Conservation (phyloP, 2,888 invertebrate genomes). For the Sinotaia quadrata region DNA sequence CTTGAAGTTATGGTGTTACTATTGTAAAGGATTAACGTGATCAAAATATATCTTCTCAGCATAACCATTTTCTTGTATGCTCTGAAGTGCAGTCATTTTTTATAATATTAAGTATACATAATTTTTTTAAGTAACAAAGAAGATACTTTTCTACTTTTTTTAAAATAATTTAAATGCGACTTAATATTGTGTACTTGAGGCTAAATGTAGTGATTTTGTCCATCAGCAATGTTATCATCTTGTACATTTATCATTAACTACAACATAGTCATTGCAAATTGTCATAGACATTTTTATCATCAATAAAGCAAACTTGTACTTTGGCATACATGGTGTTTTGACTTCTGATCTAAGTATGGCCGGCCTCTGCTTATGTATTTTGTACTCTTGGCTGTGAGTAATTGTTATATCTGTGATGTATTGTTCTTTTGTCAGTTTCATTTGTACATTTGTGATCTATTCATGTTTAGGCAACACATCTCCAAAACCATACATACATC, state of each 20-base stretch:
- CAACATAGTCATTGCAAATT: too few species aligned
- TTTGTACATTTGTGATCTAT: too few species aligned
- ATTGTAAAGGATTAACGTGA: too few species aligned
- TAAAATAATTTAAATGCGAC: slow-evolving; percentile 38
- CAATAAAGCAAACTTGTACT: slow-evolving; percentile 27
- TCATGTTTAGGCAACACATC: too few species aligned
- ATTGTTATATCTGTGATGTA: too few species aligned
- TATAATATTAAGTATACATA: not conserved
- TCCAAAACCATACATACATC: too few species aligned
- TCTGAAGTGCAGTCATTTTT: not conserved
- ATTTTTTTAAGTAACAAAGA: slow-evolving; percentile 38
- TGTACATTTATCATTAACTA: slow-evolving; percentile 27
- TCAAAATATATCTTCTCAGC: slow-evolving; percentile 33
- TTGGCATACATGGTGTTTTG: slow-evolving; percentile 40
- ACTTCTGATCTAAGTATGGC: slow-evolving; percentile 19
- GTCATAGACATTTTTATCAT: slow-evolving; percentile 33
- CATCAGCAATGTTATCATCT: slow-evolving; percentile 27
- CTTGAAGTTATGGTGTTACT: slow-evolving; percentile 21
- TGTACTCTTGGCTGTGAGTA: slow-evolving; percentile 17
- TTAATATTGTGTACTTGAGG: slow-evolving; percentile 21
- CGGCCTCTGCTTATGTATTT: slow-evolving; percentile 14
- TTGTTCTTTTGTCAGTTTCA: too few species aligned
- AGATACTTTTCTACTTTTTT: slow-evolving; percentile 32
- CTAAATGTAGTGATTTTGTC: slow-evolving; percentile 13
- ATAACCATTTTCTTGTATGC: slow-evolving; percentile 20